Percentiles rank a stretch among this genome's conserved stretches.
These are phyloP conservation scores for Clarias magur DNA, from an alignment of 2,113 vertebrate species.

Conservation along the genomic window DNA sequence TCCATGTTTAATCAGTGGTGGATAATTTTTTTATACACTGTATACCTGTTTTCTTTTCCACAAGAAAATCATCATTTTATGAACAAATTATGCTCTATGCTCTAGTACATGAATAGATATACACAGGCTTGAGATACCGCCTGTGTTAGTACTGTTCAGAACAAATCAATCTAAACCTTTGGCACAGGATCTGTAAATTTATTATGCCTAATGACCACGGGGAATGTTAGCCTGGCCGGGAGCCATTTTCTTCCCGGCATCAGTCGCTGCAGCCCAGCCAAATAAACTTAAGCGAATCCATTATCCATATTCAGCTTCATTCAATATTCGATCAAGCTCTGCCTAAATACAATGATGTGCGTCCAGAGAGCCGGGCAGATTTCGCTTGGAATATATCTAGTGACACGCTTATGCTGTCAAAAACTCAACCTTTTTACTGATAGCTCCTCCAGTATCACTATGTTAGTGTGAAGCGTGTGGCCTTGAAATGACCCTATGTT, in stretches of 20 bases:
- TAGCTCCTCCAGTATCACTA: conserved; percentile 54
- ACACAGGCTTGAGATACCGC: neutral
- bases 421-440: conserved; percentile 27
- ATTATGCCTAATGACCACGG: conserved; percentile 62
- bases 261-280: conserved; percentile 55
- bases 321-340: conserved; percentile 56
- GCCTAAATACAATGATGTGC: conserved; percentile 65
- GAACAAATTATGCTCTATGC: neutral
- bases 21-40: neutral
- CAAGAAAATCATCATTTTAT: conserved; percentile 5
- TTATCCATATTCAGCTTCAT: conserved; percentile 66
- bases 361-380: conserved; percentile 65
- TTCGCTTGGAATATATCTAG: conserved; percentile 50
- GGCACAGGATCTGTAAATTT: conserved; percentile 62
- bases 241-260: conserved; percentile 43
- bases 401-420: conserved; percentile 66
- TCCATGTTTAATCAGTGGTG: neutral
- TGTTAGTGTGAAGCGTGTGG: conserved; percentile 49
- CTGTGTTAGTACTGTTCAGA: neutral
- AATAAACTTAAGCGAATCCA: conserved; percentile 72
- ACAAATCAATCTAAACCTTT: conserved; percentile 49
- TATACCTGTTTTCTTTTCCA: neutral
- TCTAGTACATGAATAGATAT: neutral
- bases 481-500: conserved; percentile 41
- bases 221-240: conserved; percentile 59